A percentile compares a stretch with the other conserved stretches of the same genome.
Evolutionary conservation across 2,113 vertebrate genomes (phyloP).

Genomic region (Pagrus major): DNA sequence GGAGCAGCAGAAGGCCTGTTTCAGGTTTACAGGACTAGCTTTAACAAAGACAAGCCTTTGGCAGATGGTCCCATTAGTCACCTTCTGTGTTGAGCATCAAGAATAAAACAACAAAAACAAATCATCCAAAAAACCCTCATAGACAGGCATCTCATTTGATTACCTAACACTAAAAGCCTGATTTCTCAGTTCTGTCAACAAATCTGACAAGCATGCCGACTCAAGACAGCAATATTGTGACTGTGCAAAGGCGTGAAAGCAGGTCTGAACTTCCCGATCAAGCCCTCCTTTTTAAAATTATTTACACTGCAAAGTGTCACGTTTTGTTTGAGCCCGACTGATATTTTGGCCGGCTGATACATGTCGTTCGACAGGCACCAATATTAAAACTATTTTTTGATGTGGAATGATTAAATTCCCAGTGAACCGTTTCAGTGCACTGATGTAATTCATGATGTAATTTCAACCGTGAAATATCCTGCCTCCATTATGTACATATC

Average conservation of each 20-base stretch:
- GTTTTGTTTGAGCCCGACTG: too few species aligned
- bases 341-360: too few species aligned
- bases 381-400: too few species aligned
- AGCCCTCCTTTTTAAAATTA: not conserved
- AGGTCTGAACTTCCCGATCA: not conserved
- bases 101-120: not conserved
- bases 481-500: too few species aligned
- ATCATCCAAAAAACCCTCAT: not conserved
- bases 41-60: not conserved
- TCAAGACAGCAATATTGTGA: too few species aligned
- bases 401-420: too few species aligned
- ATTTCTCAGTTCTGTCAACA: not conserved
- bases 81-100: conserved; percentile 35
- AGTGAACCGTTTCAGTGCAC: too few species aligned
- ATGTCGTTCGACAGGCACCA: too few species aligned
- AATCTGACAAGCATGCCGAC: not conserved
- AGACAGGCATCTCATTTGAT: not conserved
- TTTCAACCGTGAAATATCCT: too few species aligned
- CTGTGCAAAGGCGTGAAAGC: not conserved
- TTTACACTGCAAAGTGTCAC: not conserved
- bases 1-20: not conserved
- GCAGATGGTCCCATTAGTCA: conserved; percentile 12
- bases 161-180: not conserved
- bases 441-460: too few species aligned
- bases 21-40: conserved; percentile 9